Base-by-base conservation (phyloP, 92 coral and sea anemone genomes). In the Nematostella vectensis region DNA sequence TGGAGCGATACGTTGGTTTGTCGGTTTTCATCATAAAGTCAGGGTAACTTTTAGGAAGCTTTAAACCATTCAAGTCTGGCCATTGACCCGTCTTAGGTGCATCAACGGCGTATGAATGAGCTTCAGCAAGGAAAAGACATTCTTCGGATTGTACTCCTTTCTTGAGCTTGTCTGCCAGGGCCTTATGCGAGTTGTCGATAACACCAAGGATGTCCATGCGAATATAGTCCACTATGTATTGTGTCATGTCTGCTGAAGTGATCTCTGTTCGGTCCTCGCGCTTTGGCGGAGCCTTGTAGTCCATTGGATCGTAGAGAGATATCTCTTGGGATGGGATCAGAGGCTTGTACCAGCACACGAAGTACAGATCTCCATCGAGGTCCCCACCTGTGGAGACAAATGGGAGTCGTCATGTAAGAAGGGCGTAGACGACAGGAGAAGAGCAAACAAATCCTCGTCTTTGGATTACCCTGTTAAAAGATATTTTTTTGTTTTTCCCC, bases 151-250 rank as follows among this genome's bases (percentile, higher is more conserved):
- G 96, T 0, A 93, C 88, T 16, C 98, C 95, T 17, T 63, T 29
- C 3, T 83, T 72, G 55, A 62, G 36, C 15, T 8, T 30, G 54
- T 93, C 99, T 1, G 99, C 99, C 12, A 71, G 88, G 0, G 89
- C 99, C 50, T 93, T 93, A 76, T 93, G 99, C 0, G 99, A 88
- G 52, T 86, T 93, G 56, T 93, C 99, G 50, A 93, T 93, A 52
- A 78, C 72, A 1, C 99, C 99, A 18, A 93, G 76, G 61, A 78
- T 85, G 54, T 93, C 99, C 31, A 61, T 70, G 59, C 80, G 71
- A 25, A 93, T 93, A 47, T 93, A 93, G 55, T 86, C 85, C 40
- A 77, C 71, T 1, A 78, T 76, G 54, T 86, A 93, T n/a, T 42
- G 58, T 31, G 87, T 79, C 99, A 93, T 93, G 62, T 93, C 74